These are phyloP conservation scores for Gastracanthus pulcherrimus DNA, from an alignment of 2,888 invertebrate genomes.

Conservation along the genomic window DNA sequence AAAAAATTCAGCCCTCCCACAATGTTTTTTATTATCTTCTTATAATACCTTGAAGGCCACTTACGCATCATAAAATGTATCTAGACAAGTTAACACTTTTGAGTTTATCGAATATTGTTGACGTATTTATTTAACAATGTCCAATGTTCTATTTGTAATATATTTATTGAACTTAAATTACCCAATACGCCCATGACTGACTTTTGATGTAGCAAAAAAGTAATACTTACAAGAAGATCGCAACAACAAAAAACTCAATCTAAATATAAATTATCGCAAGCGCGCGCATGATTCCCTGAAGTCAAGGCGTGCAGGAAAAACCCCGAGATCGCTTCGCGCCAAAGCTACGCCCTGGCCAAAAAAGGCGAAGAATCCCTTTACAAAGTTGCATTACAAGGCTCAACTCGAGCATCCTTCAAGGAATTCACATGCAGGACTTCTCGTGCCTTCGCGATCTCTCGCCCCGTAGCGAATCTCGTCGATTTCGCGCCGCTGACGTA, in stretches of 20 bases:
- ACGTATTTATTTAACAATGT: too few species aligned
- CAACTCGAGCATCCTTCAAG: not conserved
- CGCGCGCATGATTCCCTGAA: not conserved
- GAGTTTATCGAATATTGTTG: too few species aligned
- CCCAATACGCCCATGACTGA: too few species aligned
- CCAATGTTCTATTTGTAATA: too few species aligned
- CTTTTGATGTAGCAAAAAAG: too few species aligned
- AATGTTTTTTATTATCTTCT: not conserved
- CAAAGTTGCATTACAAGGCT: not conserved
- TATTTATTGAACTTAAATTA: too few species aligned
- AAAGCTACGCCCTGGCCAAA: not conserved
- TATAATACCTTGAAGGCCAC: not conserved
- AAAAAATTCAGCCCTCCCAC: not conserved
- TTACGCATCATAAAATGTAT: not conserved
- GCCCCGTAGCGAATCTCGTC: not conserved
- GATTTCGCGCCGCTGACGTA: not conserved
- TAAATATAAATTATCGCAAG: not conserved
- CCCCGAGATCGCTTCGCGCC: not conserved
- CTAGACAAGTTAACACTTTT: too few species aligned
- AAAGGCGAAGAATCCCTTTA: not conserved
- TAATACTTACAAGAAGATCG: not conserved
- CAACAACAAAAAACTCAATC: not conserved
- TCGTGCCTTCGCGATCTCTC: not conserved
- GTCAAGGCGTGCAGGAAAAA: not conserved
- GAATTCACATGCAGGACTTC: not conserved